phyloP scores from a whole-genome alignment of 2,113 vertebrate genomes.

The Aegotheles bennettii region DNA sequence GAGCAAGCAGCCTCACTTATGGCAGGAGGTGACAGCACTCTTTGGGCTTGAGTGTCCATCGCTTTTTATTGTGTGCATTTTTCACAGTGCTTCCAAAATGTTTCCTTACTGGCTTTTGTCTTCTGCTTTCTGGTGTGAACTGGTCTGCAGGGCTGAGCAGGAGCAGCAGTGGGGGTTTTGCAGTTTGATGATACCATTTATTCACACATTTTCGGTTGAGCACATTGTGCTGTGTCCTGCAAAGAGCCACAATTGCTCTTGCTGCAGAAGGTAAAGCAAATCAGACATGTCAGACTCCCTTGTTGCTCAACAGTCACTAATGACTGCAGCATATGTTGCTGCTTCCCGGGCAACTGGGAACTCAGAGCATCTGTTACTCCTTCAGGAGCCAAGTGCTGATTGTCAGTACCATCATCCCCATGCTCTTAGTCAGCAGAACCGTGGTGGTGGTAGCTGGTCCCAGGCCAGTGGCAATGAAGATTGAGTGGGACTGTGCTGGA shows the following conservation, averaged over 20 bases:
- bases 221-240: background rate
- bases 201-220: background rate
- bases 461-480: background rate
- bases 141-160: background rate
- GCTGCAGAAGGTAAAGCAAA: slow-evolving; percentile 42
- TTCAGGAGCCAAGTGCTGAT: background rate
- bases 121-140: background rate
- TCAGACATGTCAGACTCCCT: slow-evolving; percentile 33
- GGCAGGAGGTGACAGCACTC: background rate
- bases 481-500: background rate
- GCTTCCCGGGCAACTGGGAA: slow-evolving; percentile 44
- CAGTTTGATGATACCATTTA: background rate
- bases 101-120: background rate
- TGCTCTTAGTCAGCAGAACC: background rate
- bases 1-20: background rate
- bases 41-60: background rate
- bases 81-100: background rate
- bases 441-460: background rate
- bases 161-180: background rate
- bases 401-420: background rate
- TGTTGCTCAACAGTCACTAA: slow-evolving; percentile 51
- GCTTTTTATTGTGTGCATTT: background rate
- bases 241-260: slow-evolving; percentile 1
- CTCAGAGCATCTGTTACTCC: slow-evolving; percentile 48
- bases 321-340: slow-evolving; percentile 60